These are phyloP conservation scores for Altica lythri DNA, from an alignment of 2,888 invertebrate species.

Conservation along the genomic window DNA sequence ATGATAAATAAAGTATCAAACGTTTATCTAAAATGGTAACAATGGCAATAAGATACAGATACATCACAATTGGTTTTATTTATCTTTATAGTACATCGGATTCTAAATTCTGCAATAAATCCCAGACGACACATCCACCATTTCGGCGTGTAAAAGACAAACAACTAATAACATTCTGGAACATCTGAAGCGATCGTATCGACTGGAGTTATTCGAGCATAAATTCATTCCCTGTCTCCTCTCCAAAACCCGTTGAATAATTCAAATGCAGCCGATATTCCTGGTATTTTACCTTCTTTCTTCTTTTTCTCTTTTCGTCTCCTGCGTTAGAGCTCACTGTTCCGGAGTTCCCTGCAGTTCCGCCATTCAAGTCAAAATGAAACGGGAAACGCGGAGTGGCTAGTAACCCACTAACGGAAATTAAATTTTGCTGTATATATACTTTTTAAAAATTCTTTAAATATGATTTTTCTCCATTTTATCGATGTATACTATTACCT, in stretches of 20 bases:
- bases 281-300: conserved; percentile 10
- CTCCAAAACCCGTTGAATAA: conserved; percentile 21
- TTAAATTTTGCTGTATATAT: no score
- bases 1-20: no score
- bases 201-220: conserved; percentile 22
- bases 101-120: conserved; percentile 14
- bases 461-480: no score
- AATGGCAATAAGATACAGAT: no score
- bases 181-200: conserved; percentile 21
- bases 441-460: no score
- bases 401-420: neutral
- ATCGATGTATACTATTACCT: no score
- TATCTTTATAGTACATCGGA: neutral
- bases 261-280: conserved; percentile 21
- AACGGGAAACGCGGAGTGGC: neutral
- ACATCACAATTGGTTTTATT: neutral
- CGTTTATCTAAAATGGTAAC: no score
- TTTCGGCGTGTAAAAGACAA: conserved; percentile 21
- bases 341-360: conserved; percentile 8
- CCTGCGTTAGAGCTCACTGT: conserved; percentile 1
- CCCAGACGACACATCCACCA: conserved; percentile 2
- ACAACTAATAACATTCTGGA: conserved; percentile 25
- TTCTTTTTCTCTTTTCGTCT: conserved; percentile 2
- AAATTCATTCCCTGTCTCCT: conserved; percentile 18
- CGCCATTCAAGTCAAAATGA: neutral